These are phyloP conservation scores for Trissonchulus latispiculum DNA, from an alignment of 2,888 invertebrate species.

Conservation along the genomic window DNA sequence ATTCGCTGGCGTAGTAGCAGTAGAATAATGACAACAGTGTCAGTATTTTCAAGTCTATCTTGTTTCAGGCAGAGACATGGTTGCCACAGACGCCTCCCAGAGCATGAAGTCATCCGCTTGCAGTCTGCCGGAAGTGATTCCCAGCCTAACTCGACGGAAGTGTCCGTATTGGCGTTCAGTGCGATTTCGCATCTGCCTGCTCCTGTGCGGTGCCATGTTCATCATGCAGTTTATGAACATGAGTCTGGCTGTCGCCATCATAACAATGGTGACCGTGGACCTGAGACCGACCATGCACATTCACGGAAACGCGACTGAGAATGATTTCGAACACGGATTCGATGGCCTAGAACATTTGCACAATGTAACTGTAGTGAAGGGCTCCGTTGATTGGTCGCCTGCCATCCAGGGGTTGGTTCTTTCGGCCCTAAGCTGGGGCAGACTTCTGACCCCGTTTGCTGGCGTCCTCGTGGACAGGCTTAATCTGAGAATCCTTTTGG, in stretches of 20 bases:
- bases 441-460: conserved; percentile 15
- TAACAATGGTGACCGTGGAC: background rate
- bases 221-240: conserved; percentile 13
- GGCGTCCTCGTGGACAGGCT: conserved; percentile 8
- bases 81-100: too few relatives aligned
- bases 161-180: background rate
- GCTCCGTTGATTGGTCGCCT: background rate
- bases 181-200: conserved; percentile 4
- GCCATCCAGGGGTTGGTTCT: conserved; percentile 1
- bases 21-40: too few relatives aligned
- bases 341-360: background rate
- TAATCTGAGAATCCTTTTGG: background rate
- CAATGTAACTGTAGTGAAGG: background rate
- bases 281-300: background rate
- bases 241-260: background rate
- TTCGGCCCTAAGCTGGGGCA: conserved; percentile 19
- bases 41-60: too few relatives aligned
- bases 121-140: too few relatives aligned
- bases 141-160: too few relatives aligned
- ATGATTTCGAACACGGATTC: background rate
- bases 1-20: too few relatives aligned
- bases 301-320: background rate
- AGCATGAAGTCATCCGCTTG: too few relatives aligned
- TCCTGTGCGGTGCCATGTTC: conserved; percentile 1
- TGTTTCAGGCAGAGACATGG: too few relatives aligned